These are phyloP conservation scores for Parasteatoda lunata DNA, from an alignment of 2,888 invertebrate species.

Conservation along the genomic window DNA sequence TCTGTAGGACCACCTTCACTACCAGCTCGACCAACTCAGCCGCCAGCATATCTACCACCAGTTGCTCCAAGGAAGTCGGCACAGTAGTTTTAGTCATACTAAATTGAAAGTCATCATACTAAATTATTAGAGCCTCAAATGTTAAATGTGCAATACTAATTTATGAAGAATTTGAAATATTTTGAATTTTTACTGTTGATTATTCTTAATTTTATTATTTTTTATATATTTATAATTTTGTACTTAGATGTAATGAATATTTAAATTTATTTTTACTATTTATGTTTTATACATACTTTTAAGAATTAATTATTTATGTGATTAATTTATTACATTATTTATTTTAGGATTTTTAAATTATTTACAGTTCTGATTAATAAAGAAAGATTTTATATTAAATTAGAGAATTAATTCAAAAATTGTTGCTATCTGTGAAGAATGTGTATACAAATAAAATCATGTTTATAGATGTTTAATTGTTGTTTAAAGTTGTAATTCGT, in stretches of 20 bases:
- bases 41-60: slow-evolving; percentile 12
- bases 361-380: too few relatives aligned
- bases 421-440: too few relatives aligned
- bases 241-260: neutral
- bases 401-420: too few relatives aligned
- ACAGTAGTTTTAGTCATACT: neutral
- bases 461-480: too few relatives aligned
- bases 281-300: neutral
- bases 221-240: neutral
- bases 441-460: too few relatives aligned
- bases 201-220: neutral
- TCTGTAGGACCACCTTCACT: slow-evolving; percentile 29
- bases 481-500: too few relatives aligned
- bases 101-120: neutral
- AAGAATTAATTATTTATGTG: neutral
- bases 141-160: too few relatives aligned
- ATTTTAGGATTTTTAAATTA: too few relatives aligned
- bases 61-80: slow-evolving; percentile 16
- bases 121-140: neutral
- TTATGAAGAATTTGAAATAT: too few relatives aligned
- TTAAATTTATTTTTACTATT: neutral
- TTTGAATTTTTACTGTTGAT: too few relatives aligned
- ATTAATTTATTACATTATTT: neutral
- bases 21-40: slow-evolving; percentile 33
- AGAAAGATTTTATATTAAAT: too few relatives aligned